Evolutionary conservation across 1,140 invertebrate genomes (phyloP), one percentile per base, ranked within the genome.

Genomic region (Drosophila pseudoobscura): DNA sequence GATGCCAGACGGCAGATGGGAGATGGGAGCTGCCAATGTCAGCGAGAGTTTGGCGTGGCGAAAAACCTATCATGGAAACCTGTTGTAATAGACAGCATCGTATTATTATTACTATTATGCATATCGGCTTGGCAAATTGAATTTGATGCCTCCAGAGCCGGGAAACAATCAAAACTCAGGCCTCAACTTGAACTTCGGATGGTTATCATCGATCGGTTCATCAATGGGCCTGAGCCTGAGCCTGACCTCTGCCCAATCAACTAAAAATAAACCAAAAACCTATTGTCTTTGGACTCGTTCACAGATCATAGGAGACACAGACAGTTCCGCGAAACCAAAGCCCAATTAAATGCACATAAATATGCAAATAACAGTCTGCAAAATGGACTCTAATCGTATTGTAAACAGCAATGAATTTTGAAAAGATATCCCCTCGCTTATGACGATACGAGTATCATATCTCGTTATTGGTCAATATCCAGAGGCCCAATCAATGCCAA

Each of bases 311-410:
- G 26, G 24, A 26, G 24, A 5, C 15, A 5, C 5, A 58, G 61
- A 39, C 24, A 15, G 17, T 35, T 0, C 50, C 51, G 66, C 75
- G 75, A 75, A 88, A 83, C 79, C 84, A 66, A 78, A 31, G 57
- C 71, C 62, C 83, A 83, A 87, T 87, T 87, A 87, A 87, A 87
- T 82, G 84, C 79, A 83, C 78, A 87, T 87, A 88, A 88, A 87
- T 76, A 87, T 87, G 83, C 71, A 87, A 83, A 87, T 82, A 61
- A 44, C 26, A 50, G 59, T 17, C 73, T 24, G 47, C 49, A 56
- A 66, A 82, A 82, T 87, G 65, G 69, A 57, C 56, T 41, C 72
- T 88, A 85, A 87, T 88, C 85, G 82, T 83, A 88, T 83, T 88
- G 83, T 87, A 87, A 87, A 76, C 74, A 87, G 83, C 82, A 69